Base-by-base conservation (phyloP, 2,888 invertebrate species). In the Polydesmus complanatus region DNA sequence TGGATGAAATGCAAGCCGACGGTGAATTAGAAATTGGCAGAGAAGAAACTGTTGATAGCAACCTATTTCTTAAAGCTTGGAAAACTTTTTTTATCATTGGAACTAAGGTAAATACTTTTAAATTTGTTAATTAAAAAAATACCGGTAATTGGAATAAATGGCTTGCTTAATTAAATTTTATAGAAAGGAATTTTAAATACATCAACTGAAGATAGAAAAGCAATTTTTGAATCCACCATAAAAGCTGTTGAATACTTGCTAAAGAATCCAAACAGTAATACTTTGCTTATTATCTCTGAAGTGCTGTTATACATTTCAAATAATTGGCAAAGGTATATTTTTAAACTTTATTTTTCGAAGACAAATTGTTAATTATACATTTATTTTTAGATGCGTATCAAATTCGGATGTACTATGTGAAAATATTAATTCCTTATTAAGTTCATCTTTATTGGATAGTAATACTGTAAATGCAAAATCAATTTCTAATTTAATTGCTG, bases 11-110 rank as follows among this genome's bases (percentile, higher is more conserved):
- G 37, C 37, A 37, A 14, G 37, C 14, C 14, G 37, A 37, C 5
- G 14, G 5, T 14, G 37, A 37, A 14, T 5, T 8, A 37, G 37
- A 37, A 8, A 37, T 8, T 37, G 5, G 8, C 14, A 8, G 14
- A 8, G 37, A 37, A 37, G 5, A 8, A 37, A 14, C 5, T 37
- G 37, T 8, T 37, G 5, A 5, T 14, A 37, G 8, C 8, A 48
- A 54, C 18, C 48, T 18, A 2, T 23, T 60, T 27, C 37, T 60
- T 5, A 49, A 23, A 14, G 26, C 60, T 18, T 60, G 60, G 60
- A 60, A 54, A 22, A 27, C 52, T 22, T 60, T 60, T 54, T 25
- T 60, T 5, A 48, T 54, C 14, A 25, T 60, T 54, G 60, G 60
- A 37, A 11, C 54, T 14, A 60, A 60, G 48, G 60, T 59, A 8